Conservation (phyloP, 2,113 vertebrate species). For the human (Homo sapiens) region DNA sequence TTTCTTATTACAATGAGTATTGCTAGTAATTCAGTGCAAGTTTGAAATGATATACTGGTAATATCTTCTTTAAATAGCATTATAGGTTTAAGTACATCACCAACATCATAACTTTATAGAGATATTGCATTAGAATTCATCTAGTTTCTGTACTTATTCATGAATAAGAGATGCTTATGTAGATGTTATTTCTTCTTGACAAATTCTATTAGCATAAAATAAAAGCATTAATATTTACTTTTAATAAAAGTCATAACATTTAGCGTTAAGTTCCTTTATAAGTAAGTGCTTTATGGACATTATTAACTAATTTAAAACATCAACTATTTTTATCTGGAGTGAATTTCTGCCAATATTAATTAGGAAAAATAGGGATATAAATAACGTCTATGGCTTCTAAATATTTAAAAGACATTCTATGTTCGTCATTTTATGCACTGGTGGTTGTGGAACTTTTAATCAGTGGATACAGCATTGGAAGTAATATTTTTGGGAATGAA, state of each 20-base stretch:
- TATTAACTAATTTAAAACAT: constrained; percentile 27
- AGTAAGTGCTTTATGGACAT: background rate
- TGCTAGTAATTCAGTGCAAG: background rate
- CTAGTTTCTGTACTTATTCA: background rate
- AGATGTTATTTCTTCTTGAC: background rate
- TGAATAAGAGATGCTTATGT: background rate
- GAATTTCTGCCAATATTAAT: background rate
- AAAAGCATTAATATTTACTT: background rate
- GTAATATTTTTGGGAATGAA: background rate
- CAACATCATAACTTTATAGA: background rate
- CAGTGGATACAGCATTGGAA: background rate
- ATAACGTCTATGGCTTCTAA: background rate
- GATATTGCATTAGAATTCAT: background rate
- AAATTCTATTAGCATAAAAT: background rate
- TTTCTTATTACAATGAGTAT: background rate
- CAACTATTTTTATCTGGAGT: background rate
- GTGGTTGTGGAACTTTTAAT: background rate
- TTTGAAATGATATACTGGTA: background rate
- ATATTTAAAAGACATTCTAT: background rate
- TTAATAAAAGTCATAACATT: background rate
- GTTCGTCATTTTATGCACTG: background rate
- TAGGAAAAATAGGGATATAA: background rate
- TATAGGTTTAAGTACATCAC: background rate
- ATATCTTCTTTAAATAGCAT: background rate
- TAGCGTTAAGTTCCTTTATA: background rate